Conservation (phyloP, 2,888 invertebrate species). For the Dioctria linearis region DNA sequence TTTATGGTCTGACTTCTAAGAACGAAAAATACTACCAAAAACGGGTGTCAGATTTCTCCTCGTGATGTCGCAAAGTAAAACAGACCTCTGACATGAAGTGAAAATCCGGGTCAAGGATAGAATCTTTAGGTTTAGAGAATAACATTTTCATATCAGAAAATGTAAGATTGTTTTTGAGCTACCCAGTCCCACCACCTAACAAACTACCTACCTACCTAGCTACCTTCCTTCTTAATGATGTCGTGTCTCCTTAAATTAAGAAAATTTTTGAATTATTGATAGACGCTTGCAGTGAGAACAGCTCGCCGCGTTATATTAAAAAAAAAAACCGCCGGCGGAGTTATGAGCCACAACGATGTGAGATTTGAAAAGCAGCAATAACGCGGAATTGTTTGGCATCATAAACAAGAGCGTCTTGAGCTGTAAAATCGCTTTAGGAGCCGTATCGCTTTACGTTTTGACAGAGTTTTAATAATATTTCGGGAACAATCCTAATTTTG, state of each 20-base stretch:
- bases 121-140: background rate
- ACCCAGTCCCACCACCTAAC: background rate
- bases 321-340: background rate
- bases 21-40: slow-evolving; percentile 2
- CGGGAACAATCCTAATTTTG: too few species aligned
- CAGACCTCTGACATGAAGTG: slow-evolving; percentile 18
- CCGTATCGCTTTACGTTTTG: slow-evolving; percentile 11
- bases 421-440: slow-evolving; percentile 32
- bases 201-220: slow-evolving; percentile 18
- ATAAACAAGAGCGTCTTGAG: slow-evolving; percentile 33
- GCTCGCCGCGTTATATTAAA: background rate
- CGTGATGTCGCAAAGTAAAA: background rate
- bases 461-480: background rate
- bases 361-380: background rate
- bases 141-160: background rate
- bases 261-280: slow-evolving; percentile 51
- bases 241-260: slow-evolving; percentile 6
- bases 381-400: slow-evolving; percentile 15
- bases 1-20: background rate
- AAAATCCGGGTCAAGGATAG: slow-evolving; percentile 25
- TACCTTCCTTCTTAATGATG: too few species aligned
- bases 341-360: background rate
- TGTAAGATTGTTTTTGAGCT: background rate
- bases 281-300: slow-evolving; percentile 37
- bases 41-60: slow-evolving; percentile 19